phyloP scores from a whole-genome alignment of 1,140 invertebrate species.

The Musca domestica region DNA sequence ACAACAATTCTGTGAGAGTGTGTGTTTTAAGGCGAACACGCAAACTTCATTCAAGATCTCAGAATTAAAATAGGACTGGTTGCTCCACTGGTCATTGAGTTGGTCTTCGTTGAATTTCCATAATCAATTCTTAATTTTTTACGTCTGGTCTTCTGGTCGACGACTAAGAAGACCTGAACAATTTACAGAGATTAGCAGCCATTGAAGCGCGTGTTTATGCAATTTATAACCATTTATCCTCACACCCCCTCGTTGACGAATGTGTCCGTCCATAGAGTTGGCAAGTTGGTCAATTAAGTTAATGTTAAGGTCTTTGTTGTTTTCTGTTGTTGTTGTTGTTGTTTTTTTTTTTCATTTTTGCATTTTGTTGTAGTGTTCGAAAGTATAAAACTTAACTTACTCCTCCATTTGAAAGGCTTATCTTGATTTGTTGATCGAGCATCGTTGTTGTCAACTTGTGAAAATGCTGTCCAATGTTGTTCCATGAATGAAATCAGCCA shows the following conservation, averaged over 20 bases:
- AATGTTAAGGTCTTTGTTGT: not conserved
- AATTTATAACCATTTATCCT: slow-evolving; percentile 13
- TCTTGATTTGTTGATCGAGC: slow-evolving; percentile 20
- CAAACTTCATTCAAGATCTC: no score
- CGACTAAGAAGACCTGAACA: no score
- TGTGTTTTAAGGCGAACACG: no score
- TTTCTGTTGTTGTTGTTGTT: not conserved
- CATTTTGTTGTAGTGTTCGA: no score
- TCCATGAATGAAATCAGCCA: slow-evolving; percentile 3
- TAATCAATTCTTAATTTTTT: slow-evolving; percentile 3
- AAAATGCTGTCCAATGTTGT: slow-evolving; percentile 3
- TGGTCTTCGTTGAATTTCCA: slow-evolving; percentile 10
- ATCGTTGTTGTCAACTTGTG: slow-evolving; percentile 22
- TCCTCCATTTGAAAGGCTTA: slow-evolving; percentile 5
- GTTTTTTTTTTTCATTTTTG: not conserved
- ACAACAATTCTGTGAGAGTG: no score
- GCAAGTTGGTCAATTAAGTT: slow-evolving; percentile 19
- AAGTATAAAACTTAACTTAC: not conserved
- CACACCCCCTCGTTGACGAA: not conserved
- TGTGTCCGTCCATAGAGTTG: not conserved
- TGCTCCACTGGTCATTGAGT: not conserved
- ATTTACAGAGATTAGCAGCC: no score
- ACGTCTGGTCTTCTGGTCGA: no score
- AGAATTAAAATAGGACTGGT: slow-evolving; percentile 5
- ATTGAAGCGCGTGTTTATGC: slow-evolving; percentile 16